A percentile compares a stretch with the other conserved stretches of the same genome.
Conservation (phyloP, 35 echinoderm and acorn worm species). For the Hemicentrotus pulcherrimus region DNA sequence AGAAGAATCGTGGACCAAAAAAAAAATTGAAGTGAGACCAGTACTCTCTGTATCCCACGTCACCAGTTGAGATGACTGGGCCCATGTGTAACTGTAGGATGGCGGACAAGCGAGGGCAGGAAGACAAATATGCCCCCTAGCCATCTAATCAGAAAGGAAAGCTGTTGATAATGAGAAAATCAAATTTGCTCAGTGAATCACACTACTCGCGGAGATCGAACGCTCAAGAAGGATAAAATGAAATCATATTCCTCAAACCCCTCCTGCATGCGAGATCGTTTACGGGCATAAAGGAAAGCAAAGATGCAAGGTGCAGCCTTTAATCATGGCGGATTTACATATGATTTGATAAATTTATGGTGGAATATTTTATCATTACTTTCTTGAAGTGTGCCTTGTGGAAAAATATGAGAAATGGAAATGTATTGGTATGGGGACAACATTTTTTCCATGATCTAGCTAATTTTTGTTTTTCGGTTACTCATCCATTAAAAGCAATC, state of each 20-base stretch:
- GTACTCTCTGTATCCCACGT: no score
- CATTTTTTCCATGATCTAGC: neutral
- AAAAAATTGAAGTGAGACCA: no score
- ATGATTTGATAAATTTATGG: neutral
- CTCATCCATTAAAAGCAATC: neutral
- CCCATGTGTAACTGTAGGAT: neutral
- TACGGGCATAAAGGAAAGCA: neutral
- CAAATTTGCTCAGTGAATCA: slow-evolving; percentile 46
- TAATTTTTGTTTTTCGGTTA: neutral
- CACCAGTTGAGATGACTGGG: neutral
- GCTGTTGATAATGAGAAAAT: slow-evolving; percentile 45
- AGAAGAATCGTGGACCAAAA: no score
- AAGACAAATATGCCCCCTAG: neutral
- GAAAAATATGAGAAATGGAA: neutral
- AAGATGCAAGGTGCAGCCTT: neutral
- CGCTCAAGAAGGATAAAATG: neutral
- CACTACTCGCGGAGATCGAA: neutral
- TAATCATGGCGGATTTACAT: neutral
- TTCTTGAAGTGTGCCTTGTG: neutral
- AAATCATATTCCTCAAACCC: neutral
- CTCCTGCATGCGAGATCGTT: neutral
- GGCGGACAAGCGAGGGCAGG: neutral
- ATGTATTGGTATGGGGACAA: neutral
- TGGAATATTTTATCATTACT: neutral
- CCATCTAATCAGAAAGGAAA: slow-evolving; percentile 7